phyloP scores from a whole-genome alignment of 1,140 invertebrate genomes.

The Ruditapes philippinarum region DNA sequence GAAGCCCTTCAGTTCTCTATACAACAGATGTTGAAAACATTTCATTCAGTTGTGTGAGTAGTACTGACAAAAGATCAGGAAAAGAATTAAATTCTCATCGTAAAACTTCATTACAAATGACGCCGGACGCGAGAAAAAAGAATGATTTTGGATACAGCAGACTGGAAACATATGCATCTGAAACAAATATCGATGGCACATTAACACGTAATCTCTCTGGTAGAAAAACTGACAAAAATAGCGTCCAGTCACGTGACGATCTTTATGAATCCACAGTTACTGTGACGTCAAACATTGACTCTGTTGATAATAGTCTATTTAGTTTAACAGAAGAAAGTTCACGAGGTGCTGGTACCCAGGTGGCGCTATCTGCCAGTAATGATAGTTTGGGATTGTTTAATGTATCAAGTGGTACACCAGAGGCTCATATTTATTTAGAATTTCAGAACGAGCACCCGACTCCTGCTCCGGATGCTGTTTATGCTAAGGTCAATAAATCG shows the following conservation, averaged over 20 bases:
- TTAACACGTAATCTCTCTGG: not conserved
- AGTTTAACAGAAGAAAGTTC: conserved; percentile 15
- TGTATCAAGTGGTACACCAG: conserved; percentile 4
- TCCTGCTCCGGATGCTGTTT: not conserved
- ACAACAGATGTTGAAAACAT: not conserved
- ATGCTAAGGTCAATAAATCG: conserved; percentile 45
- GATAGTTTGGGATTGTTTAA: conserved; percentile 16
- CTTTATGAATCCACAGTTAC: conserved; percentile 50
- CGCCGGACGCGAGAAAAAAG: not conserved
- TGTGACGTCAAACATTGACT: conserved; percentile 37
- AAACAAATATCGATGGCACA: conserved; percentile 32
- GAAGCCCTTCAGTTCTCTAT: not conserved
- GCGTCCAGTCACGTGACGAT: conserved; percentile 38
- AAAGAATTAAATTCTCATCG: not conserved
- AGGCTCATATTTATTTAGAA: not conserved
- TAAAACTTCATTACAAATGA: conserved; percentile 42
- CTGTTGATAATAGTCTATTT: conserved; percentile 45
- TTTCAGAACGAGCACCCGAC: not conserved
- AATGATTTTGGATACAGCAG: conserved; percentile 39
- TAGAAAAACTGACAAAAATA: not conserved
- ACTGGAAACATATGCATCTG: conserved; percentile 46
- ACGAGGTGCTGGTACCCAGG: not conserved
- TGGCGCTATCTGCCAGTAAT: not conserved
- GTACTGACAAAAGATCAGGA: not conserved
- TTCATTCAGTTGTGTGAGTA: not conserved